Evolutionary conservation across 1,140 invertebrate species (phyloP), one percentile per base, ranked within the genome.

Genomic region (Triops longicaudatus): DNA sequence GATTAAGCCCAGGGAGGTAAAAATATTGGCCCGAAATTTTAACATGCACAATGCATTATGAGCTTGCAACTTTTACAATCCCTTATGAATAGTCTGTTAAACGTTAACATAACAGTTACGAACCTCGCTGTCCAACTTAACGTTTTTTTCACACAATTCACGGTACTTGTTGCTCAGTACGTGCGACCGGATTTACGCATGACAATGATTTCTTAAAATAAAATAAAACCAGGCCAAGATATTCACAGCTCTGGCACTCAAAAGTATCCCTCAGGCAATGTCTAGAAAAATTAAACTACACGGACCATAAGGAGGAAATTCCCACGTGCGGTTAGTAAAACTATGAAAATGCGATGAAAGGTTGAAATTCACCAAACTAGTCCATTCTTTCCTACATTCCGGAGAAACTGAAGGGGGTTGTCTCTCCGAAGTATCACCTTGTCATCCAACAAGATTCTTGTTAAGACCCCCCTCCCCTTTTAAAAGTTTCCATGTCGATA

Each of bases 381-480:
- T 22, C 50, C 50, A 63, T 63, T n/a, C 50, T 63, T 63, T 37
- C 31, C 31, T 63, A 63, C 50, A 63, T 63, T 63, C 50, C 50
- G 22, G 17, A 63, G 50, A 63, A 37, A 63, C 22, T n/a, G 50
- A 63, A 63, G 50, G 50, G n/a, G 50, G 50, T 63, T 63, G 17
- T 3, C 50, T 1, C 6, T 6, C 50, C 14, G 22, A 63, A 63
- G 17, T 14, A 63, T 22, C 22, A 37, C 31, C 22, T 22, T 63
- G 50, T n/a, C 50, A 63, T 22, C 22, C 17, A 63, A 63, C 50
- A 63, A n/a, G 50, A 63, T 17, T 22, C 50, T 22, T n/a, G 50
- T 22, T n/a, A 17, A 22, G 50, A 17, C 50, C 50, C 14, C 50
- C 14, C 50, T 22, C 50, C n/a, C 50, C n/a, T 63, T 63, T 63